A percentile compares a stretch with the other conserved stretches of the same genome.
Evolutionary conservation across 1,140 invertebrate genomes (phyloP).

Genomic region (Tetraneura akinire): DNA sequence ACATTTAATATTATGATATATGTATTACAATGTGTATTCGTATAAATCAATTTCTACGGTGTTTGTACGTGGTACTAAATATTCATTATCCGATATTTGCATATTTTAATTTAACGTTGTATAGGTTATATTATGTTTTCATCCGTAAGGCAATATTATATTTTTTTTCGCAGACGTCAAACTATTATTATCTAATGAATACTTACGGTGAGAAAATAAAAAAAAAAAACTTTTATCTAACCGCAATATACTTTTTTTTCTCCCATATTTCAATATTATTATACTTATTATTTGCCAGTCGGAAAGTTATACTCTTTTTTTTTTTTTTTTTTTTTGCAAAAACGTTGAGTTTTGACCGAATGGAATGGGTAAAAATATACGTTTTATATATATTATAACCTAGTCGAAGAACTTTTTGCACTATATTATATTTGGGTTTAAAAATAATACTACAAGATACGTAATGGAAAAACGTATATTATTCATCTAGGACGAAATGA

Average conservation of each 20-base stretch:
- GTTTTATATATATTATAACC: slow-evolving; percentile 13
- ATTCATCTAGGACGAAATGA: background rate
- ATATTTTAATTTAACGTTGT: background rate
- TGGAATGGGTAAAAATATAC: background rate
- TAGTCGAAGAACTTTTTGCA: slow-evolving; percentile 12
- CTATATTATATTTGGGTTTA: no score
- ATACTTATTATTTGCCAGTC: slow-evolving; percentile 27
- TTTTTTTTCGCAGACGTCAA: slow-evolving; percentile 2
- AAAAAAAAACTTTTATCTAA: background rate
- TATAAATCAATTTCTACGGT: no score
- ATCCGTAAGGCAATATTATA: background rate
- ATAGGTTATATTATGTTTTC: background rate
- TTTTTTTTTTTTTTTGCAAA: no score
- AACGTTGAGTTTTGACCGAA: background rate
- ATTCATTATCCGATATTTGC: no score
- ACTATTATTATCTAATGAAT: slow-evolving; percentile 35
- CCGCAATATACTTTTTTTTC: background rate
- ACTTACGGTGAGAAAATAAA: background rate
- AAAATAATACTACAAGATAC: background rate
- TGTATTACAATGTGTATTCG: no score
- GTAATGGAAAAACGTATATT: slow-evolving; percentile 16
- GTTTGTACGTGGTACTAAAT: no score
- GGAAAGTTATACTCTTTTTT: slow-evolving; percentile 16
- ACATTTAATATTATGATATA: no score
- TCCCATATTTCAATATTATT: slow-evolving; percentile 34